These are phyloP conservation scores for Varanus komodoensis DNA, from an alignment of 2,113 vertebrate species.

Conservation along the genomic window DNA sequence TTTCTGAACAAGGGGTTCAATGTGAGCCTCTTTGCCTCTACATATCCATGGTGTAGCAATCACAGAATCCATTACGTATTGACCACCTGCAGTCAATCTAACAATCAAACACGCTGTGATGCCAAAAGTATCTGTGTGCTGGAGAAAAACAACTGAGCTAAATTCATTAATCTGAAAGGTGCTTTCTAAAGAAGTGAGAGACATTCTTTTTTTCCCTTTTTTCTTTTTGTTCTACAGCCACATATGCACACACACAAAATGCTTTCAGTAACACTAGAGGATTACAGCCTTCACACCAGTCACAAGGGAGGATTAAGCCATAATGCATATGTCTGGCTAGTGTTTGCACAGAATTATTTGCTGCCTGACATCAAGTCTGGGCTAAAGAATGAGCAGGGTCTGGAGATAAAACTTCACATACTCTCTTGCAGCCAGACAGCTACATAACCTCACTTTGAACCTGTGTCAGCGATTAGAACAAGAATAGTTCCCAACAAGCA, in stretches of 20 bases:
- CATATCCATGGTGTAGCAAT: background rate
- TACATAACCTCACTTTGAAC: slow-evolving; percentile 24
- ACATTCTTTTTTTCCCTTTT: background rate
- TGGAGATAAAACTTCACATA: slow-evolving; percentile 17
- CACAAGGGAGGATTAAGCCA: slow-evolving; percentile 24
- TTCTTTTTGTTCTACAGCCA: background rate
- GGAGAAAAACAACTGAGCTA: background rate
- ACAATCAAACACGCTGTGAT: background rate
- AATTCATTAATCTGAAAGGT: background rate
- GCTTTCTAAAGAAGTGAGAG: background rate
- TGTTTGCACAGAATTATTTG: slow-evolving; percentile 25
- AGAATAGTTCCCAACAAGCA: background rate
- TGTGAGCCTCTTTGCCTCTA: background rate
- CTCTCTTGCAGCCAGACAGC: slow-evolving; percentile 4
- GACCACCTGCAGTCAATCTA: background rate
- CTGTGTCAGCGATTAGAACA: slow-evolving; percentile 18
- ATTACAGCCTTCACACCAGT: background rate
- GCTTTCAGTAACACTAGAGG: background rate
- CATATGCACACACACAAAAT: background rate
- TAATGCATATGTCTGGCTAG: slow-evolving; percentile 18
- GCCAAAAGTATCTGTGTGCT: background rate
- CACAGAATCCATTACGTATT: background rate
- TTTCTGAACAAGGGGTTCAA: background rate
- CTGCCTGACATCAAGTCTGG: slow-evolving; percentile 1
- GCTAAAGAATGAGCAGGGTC: background rate